Percentiles rank a stretch among this genome's conserved stretches.
Evolutionary conservation across 2,113 vertebrate genomes (phyloP).

Genomic region (Eulacestoma nigropectus): DNA sequence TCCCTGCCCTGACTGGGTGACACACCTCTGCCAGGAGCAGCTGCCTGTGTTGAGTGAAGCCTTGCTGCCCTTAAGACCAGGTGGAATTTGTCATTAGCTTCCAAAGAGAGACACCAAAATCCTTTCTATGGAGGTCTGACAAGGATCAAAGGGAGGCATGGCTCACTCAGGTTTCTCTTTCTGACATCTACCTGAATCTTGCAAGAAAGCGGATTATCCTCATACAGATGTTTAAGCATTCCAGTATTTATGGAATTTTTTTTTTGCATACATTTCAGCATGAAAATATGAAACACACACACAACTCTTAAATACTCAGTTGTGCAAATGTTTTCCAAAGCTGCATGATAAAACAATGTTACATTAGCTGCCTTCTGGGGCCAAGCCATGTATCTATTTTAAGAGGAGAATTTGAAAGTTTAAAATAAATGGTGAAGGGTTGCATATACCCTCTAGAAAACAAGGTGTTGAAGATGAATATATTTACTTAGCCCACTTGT

Average conservation of each 20-base stretch:
- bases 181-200: background rate
- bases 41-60: fast-evolving
- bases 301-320: background rate
- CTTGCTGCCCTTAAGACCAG: background rate
- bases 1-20: background rate
- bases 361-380: background rate
- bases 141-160: background rate
- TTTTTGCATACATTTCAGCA: background rate
- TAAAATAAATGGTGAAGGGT: background rate
- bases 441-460: background rate
- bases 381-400: background rate
- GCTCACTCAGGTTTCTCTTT: background rate
- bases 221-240: background rate
- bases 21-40: background rate
- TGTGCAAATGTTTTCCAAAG: background rate
- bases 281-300: background rate
- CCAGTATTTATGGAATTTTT: background rate
- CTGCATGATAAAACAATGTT: background rate
- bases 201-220: background rate
- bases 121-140: background rate
- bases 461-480: background rate
- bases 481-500: background rate
- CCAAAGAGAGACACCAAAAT: background rate
- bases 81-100: background rate
- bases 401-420: background rate